Percentiles rank a stretch among this genome's conserved stretches.
Conservation (phyloP, 1,140 invertebrate genomes). For the Oryzaephilus surinamensis region DNA sequence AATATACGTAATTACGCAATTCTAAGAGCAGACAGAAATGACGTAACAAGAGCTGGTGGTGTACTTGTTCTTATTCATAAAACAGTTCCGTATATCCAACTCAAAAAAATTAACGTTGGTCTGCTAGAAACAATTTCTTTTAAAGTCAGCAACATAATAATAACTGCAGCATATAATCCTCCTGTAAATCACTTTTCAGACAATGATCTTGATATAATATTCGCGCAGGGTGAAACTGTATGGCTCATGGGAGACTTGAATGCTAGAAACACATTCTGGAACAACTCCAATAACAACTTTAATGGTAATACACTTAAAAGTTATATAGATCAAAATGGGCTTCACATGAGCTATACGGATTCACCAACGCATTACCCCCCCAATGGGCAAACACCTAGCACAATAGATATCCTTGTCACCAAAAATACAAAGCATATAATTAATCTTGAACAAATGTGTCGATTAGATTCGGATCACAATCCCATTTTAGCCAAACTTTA, state of each 20-base stretch:
- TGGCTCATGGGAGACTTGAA: constrained; percentile 2
- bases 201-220: background rate
- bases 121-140: background rate
- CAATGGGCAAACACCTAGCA: constrained; percentile 2
- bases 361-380: constrained; percentile 3
- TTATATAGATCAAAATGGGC: background rate
- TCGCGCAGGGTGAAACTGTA: background rate
- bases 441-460: constrained; percentile 1
- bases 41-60: too few species aligned
- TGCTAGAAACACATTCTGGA: constrained; percentile 2
- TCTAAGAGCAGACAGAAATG: too few species aligned
- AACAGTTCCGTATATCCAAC: too few species aligned
- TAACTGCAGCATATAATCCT: background rate
- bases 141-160: background rate
- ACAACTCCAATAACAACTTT: background rate
- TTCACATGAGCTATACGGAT: constrained; percentile 1
- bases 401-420: constrained; percentile 1
- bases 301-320: background rate
- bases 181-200: background rate
- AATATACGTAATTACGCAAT: too few species aligned
- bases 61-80: background rate
- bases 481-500: background rate
- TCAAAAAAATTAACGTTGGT: too few species aligned
- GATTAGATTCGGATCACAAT: constrained; percentile 1
- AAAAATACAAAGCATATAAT: constrained; percentile 1